These are phyloP conservation scores for Craniophora ligustri DNA, from an alignment of 2,888 invertebrate genomes.

Conservation along the genomic window DNA sequence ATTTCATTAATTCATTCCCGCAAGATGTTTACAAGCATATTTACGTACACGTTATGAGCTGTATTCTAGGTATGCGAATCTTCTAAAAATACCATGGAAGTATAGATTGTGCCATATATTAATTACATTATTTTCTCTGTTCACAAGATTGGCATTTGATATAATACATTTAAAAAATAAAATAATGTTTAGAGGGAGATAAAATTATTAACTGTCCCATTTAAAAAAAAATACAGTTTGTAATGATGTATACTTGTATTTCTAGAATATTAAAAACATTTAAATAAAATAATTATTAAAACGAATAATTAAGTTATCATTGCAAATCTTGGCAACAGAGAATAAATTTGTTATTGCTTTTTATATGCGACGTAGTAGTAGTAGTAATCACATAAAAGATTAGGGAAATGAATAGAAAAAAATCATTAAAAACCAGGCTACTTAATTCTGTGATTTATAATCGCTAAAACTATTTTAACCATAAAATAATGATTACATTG, in stretches of 20 bases:
- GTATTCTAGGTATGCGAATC: slow-evolving; percentile 14
- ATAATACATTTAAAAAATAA: slow-evolving; percentile 44
- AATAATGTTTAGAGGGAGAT: slow-evolving; percentile 21
- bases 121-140: slow-evolving; percentile 33
- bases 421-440: slow-evolving; percentile 35
- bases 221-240: slow-evolving; percentile 30
- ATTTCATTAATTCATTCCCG: slow-evolving; percentile 24
- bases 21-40: slow-evolving; percentile 6
- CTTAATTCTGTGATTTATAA: slow-evolving; percentile 53
- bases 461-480: slow-evolving; percentile 39
- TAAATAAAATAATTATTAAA: slow-evolving; percentile 48
- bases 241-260: slow-evolving; percentile 40
- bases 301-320: slow-evolving; percentile 37
- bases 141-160: slow-evolving; percentile 35
- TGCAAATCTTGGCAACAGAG: slow-evolving; percentile 52
- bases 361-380: slow-evolving; percentile 12
- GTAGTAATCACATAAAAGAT: slow-evolving; percentile 16
- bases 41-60: slow-evolving; percentile 13
- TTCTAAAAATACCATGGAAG: slow-evolving; percentile 18
- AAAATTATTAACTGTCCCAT: slow-evolving; percentile 20
- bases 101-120: slow-evolving; percentile 14
- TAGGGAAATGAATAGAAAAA: slow-evolving; percentile 14
- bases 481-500: slow-evolving; percentile 46
- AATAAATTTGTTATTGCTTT: slow-evolving; percentile 22
- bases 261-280: slow-evolving; percentile 49